Base-by-base conservation (phyloP, 2,797 vertebrate genomes). In the Amblyopsis hoosieri region DNA sequence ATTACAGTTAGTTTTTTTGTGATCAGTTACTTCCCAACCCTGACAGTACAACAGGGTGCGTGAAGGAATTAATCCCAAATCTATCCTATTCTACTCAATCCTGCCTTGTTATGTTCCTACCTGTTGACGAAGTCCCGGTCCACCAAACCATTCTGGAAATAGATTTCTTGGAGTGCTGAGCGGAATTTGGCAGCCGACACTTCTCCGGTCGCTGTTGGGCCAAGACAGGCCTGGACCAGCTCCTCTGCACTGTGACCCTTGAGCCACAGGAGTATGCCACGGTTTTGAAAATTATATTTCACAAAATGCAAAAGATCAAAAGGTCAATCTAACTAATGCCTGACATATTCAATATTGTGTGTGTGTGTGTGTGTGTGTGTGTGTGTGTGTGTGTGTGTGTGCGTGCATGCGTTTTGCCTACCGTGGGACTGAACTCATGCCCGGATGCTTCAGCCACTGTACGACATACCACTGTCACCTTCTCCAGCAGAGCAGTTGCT, bases 181-280 rank as follows among this genome's bases (percentile, higher is more conserved):
- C 57, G 71, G 70, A 93, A 93, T 69, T 89, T 92, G 51, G 85
- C 87, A 0, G 87, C 89, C 0, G 92, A 92, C 1, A 92, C 88
- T 2, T 88, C 75, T 52, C 91, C 92, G 19, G 67, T 82, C 15
- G 86, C 85, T 33, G 66, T 89, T 31, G 80, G 86, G 45, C 91
- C 90, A 0, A 93, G 74, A 72, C 90, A 93, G 7, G 87, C 91
- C 45, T 81, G 74, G 45, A 88, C 81, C 50, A 93, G 59, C 70
- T 92, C 90, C 53, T 89, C 91, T 2, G 84, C 65, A 60, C 91
- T 93, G 0, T 68, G 23, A 42, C 91, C 91, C 92, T 93, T 70
- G 0, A 11, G 12, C 47, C 55, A 69, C n/a, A 67, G 12, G 54
- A 23, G 37, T 37, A 37, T 9, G 55, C 29, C 77, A 47, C 48